Evolutionary conservation across 2,888 invertebrate genomes (phyloP).

Genomic region (Thymelicus sylvestris): DNA sequence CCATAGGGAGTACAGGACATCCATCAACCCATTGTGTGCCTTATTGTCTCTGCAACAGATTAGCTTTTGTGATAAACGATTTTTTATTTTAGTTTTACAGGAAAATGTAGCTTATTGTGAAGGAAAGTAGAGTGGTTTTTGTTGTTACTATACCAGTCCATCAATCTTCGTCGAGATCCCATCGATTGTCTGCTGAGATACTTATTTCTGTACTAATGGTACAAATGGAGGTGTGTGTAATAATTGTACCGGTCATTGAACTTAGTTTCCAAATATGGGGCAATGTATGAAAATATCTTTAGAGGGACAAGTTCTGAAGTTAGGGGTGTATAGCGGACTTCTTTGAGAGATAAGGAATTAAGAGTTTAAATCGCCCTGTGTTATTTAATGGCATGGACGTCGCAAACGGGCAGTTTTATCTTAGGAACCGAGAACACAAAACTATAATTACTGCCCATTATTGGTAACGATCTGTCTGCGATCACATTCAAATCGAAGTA

Average conservation of each 20-base stretch:
- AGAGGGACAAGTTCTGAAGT: not conserved
- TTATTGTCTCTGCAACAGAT: not conserved
- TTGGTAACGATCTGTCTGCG: too few species aligned
- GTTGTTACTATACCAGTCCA: not conserved
- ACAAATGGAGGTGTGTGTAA: conserved; percentile 9
- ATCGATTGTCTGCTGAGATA: conserved; percentile 7
- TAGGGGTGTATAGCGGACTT: not conserved
- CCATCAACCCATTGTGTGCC: conserved; percentile 6
- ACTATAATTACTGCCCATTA: too few species aligned
- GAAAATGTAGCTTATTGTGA: conserved; percentile 11
- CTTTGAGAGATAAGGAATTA: not conserved
- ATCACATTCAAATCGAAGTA: too few species aligned
- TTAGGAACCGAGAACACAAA: too few species aligned
- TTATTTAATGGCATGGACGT: too few species aligned
- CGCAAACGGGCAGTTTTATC: too few species aligned
- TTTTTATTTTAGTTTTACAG: not conserved
- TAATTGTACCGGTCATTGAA: conserved; percentile 19
- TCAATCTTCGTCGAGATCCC: conserved; percentile 25
- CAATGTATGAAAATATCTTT: not conserved
- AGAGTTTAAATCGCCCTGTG: not conserved
- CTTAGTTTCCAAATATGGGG: conserved; percentile 7
- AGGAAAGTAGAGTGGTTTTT: not conserved
- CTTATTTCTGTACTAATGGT: conserved; percentile 23
- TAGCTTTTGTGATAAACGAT: conserved; percentile 9
- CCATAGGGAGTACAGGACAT: not conserved